Conservation (phyloP, 2,113 vertebrate genomes). For the Platanista minor region DNA sequence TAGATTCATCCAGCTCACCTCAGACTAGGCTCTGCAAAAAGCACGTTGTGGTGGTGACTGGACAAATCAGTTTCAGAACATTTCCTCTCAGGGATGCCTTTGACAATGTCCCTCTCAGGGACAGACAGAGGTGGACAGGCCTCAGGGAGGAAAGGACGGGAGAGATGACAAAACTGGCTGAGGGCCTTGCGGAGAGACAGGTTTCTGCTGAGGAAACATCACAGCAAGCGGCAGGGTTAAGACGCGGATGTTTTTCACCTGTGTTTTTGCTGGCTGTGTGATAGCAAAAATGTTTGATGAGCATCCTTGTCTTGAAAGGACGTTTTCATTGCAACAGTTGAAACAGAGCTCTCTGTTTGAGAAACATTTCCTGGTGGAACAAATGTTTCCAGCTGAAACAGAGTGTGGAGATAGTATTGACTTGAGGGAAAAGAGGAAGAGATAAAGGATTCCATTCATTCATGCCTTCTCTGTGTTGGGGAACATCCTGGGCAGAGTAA, state of each 20-base stretch:
- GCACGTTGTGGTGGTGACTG: not conserved
- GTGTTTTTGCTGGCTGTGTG: not conserved
- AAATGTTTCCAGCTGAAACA: conserved; percentile 55
- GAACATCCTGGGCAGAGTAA: not conserved
- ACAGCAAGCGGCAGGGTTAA: not conserved
- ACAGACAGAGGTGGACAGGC: not conserved
- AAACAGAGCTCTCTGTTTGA: not conserved
- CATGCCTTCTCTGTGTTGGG: not conserved
- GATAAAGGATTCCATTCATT: conserved; percentile 1
- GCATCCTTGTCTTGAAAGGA: not conserved
- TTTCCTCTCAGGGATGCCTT: not conserved
- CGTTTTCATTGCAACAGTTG: not conserved
- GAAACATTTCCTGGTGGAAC: conserved; percentile 6
- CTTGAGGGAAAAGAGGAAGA: not conserved
- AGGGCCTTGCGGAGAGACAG: not conserved
- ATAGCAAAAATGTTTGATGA: not conserved
- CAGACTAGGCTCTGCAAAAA: not conserved
- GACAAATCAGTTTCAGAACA: not conserved
- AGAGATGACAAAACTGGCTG: not conserved
- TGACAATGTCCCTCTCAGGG: not conserved
- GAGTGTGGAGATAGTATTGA: conserved; percentile 30
- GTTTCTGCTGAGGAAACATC: not conserved
- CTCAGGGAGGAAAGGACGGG: not conserved
- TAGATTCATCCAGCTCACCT: not conserved
- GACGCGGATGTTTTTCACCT: not conserved